phyloP scores from a whole-genome alignment of 2,888 invertebrate species.

The Iphiclides podalirius region DNA sequence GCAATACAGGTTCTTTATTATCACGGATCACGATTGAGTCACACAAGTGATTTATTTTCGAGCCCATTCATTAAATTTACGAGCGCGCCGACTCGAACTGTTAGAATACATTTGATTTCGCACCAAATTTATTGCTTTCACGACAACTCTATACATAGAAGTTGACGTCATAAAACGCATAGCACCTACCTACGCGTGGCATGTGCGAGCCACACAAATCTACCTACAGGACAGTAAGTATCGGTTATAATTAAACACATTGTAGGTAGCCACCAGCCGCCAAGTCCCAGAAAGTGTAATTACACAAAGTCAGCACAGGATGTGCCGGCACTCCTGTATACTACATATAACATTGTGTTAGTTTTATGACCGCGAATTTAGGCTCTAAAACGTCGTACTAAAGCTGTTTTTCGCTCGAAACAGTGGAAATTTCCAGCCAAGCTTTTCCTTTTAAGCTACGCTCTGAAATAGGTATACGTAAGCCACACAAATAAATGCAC shows the following conservation, averaged over 20 bases:
- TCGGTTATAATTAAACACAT: constrained; percentile 51
- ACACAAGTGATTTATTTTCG: constrained; percentile 3
- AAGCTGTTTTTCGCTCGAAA: constrained; percentile 35
- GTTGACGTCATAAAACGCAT: constrained; percentile 5
- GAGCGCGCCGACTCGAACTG: neutral
- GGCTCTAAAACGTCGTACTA: constrained; percentile 31
- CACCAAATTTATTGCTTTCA: constrained; percentile 5
- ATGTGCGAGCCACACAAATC: constrained; percentile 8
- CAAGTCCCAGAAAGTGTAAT: constrained; percentile 53
- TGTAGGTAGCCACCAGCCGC: constrained; percentile 43
- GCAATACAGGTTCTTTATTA: neutral
- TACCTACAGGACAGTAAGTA: constrained; percentile 29
- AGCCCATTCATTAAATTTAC: constrained; percentile 7
- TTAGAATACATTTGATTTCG: constrained; percentile 11
- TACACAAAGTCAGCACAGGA: constrained; percentile 63
- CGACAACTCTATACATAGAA: constrained; percentile 7
- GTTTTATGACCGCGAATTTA: constrained; percentile 31
- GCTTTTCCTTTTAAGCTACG: constrained; percentile 59
- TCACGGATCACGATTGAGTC: neutral
- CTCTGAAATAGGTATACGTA: constrained; percentile 57
- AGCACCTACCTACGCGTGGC: constrained; percentile 1
- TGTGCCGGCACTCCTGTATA: constrained; percentile 30
- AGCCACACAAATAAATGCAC: constrained; percentile 60
- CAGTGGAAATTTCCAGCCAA: constrained; percentile 42
- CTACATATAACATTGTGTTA: constrained; percentile 22